Evolutionary conservation across 1,140 invertebrate species (phyloP), one percentile per base, ranked within the genome.

Genomic region (Sycophila sp.): DNA sequence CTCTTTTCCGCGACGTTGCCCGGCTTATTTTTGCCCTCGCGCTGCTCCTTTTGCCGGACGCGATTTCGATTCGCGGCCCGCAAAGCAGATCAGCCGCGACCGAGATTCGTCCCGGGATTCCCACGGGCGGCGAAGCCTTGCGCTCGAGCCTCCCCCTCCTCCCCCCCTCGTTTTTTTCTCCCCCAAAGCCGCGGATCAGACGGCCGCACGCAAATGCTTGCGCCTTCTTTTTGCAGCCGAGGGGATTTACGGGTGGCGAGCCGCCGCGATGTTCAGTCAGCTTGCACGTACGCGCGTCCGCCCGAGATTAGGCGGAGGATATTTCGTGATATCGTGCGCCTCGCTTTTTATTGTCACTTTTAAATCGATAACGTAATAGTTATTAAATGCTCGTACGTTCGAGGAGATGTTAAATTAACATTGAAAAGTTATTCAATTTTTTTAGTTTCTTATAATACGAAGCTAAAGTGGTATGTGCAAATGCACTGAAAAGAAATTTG

Each of bases 81-180:
- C 56, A 69, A 59, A 49, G 55, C 40, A 60, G 45, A 51, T 69
- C 55, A 60, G 15, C 42, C 30, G 63, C 17, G n/a, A n/a, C n/a
- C n/a, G 6, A 51, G 28, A 15, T 42, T 24, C 56, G 28, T 2
- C 17, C 42, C 10, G 8, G 32, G 13, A 63, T 63, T 63, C 60
- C 60, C 60, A 63, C 60, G 60, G 10, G 22, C 26, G 10, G 36
- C 28, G n/a, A 34, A 19, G 55, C 34, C 8, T 38, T 42, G 13
- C 24, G 42, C 6, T 22, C 8, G 42, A 47, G 36, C 34, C 56
- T 59, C 56, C 19, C 56, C 56, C 36, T 42, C 34, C 26, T 42
- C 8, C 10, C 28, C 11, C 8, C 24, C 51, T 30, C 26, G 11
- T 4, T 5, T 28, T 30, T 55, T 28, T 2, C 2, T 30, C 51